Base-by-base conservation (phyloP, 2,888 invertebrate species). In the Autographa pulchrina region DNA sequence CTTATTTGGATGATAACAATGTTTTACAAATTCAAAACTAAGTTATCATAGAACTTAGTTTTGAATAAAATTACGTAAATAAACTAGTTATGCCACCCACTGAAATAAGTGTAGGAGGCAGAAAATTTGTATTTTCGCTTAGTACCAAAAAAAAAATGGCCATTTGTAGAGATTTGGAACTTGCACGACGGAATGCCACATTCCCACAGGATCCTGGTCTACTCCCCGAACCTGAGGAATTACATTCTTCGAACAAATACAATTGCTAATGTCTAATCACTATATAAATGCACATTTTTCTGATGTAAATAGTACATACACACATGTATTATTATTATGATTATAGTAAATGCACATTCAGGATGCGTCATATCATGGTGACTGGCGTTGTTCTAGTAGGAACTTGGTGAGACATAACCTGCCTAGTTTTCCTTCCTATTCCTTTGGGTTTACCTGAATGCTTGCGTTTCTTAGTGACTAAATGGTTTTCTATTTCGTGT, bases 391-490 rank as follows among this genome's bases (percentile, higher is more conserved):
- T 59, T 54, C 48, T 48, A 60, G 62, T 60, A 66, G 31, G 13
- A 38, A 38, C 13, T 0, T 11, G 13, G 14, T 66, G 79, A 74
- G 25, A 62, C 62, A 78, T 60, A 16, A 11, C 18, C 11, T 20
- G 56, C 16, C 35, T 48, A 9, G 11, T 56, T 76, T 73, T 73
- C 62, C 78, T 74, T 62, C 52, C 56, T 62, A 52, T 14, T 56
- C 1, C 2, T 13, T 25, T 56, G 54, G 54, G 14, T 25, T 56
- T 56, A 9, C 54, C 54, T 13, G 4, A 20, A 20, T 11, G 4
- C 18, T 56, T 56, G 25, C 48, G 7, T 48, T 48, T 7, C 7
- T 48, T 48, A n/a, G 5, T 48, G n/a, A n/a, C n/a, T 48, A 48
- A 48, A 7, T n/a, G n/a, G 48, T 16, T 48, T 38, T 6, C 6